These are phyloP conservation scores for Lerema accius DNA, from an alignment of 1,140 invertebrate species.

Conservation along the genomic window DNA sequence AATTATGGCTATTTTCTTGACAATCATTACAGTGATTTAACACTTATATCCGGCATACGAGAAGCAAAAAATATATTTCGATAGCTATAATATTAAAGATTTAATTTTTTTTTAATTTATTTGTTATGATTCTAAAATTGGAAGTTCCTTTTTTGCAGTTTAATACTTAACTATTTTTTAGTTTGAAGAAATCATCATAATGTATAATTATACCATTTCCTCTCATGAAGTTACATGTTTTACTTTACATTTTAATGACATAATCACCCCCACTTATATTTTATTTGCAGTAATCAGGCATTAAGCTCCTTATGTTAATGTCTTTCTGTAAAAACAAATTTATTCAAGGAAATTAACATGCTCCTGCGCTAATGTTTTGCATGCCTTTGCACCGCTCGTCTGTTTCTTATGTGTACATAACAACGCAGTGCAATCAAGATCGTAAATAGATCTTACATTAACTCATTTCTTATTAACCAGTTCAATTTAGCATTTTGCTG, in stretches of 20 bases:
- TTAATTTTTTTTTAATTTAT: too few species aligned
- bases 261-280: neutral
- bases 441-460: neutral
- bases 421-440: slow-evolving; percentile 1
- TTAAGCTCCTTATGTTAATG: slow-evolving; percentile 1
- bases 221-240: neutral
- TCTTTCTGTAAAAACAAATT: slow-evolving; percentile 13
- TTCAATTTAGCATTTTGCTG: slow-evolving; percentile 1
- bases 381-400: slow-evolving; percentile 5
- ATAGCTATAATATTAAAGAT: neutral
- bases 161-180: neutral
- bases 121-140: too few species aligned
- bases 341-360: slow-evolving; percentile 13
- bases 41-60: neutral
- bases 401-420: slow-evolving; percentile 6
- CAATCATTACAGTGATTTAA: neutral
- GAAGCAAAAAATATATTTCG: neutral
- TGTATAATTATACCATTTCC: neutral
- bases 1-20: neutral
- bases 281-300: neutral
- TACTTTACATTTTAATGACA: neutral
- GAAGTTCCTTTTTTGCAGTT: too few species aligned
- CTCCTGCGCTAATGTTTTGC: slow-evolving; percentile 3
- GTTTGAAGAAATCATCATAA: too few species aligned
- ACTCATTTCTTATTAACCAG: slow-evolving; percentile 3